These are phyloP conservation scores for Spisula subtruncata DNA, from an alignment of 2,888 invertebrate species.

Conservation along the genomic window DNA sequence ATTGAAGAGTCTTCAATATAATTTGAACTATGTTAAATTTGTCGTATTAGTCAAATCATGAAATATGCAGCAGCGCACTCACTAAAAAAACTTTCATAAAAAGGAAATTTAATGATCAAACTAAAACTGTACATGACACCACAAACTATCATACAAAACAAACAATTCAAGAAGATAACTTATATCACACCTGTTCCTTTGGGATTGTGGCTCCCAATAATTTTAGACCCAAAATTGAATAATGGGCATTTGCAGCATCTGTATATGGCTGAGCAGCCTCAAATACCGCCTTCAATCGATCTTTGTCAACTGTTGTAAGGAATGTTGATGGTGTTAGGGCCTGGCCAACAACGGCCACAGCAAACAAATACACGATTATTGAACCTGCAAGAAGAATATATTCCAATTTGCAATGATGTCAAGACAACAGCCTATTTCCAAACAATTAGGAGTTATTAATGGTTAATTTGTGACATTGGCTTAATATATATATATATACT, in stretches of 20 bases:
- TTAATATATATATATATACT: not conserved
- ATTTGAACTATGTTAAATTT: no score
- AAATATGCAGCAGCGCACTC: no score
- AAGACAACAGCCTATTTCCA: no score
- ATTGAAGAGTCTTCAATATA: no score
- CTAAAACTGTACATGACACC: not conserved
- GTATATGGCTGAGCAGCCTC: constrained; percentile 84
- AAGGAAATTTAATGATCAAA: no score
- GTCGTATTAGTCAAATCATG: no score
- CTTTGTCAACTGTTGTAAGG: constrained; percentile 86
- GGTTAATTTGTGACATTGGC: no score
- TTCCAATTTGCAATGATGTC: not conserved
- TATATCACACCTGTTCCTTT: constrained; percentile 84
- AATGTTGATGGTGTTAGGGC: constrained; percentile 86
- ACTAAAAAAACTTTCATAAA: no score
- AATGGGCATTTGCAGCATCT: constrained; percentile 90
- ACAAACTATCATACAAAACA: no score
- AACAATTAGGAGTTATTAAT: no score
- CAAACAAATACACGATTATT: constrained; percentile 81
- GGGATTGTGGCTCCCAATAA: constrained; percentile 91
- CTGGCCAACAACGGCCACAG: constrained; percentile 84
- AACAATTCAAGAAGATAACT: not conserved
- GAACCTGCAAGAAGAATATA: constrained; percentile 68
- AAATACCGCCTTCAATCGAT: constrained; percentile 86
- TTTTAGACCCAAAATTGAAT: constrained; percentile 92